phyloP scores from a whole-genome alignment of 2,113 vertebrate genomes.

The Cariama cristata region DNA sequence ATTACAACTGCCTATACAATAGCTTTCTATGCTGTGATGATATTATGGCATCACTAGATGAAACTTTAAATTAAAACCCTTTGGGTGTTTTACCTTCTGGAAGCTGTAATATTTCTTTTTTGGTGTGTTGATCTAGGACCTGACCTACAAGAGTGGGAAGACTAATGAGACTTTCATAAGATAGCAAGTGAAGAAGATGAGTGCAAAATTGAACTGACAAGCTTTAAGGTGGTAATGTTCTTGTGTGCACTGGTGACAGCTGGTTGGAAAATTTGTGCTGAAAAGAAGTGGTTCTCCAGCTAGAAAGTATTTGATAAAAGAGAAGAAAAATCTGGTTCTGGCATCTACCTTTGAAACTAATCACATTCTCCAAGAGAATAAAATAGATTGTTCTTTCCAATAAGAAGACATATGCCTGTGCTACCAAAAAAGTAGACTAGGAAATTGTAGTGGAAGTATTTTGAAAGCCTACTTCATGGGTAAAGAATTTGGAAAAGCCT shows the following conservation, averaged over 20 bases:
- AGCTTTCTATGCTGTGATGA: not conserved
- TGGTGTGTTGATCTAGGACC: not conserved
- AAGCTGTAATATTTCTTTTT: not conserved
- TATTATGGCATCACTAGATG: not conserved
- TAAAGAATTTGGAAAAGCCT: not conserved
- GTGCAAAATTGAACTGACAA: not conserved
- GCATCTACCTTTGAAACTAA: not conserved
- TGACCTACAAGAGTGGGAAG: not conserved
- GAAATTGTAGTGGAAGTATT: not conserved
- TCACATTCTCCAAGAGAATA: not conserved
- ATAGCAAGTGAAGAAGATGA: not conserved
- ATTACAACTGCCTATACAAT: not conserved
- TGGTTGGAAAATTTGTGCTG: not conserved
- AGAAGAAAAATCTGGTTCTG: not conserved
- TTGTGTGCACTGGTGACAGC: not conserved
- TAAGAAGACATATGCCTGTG: not conserved
- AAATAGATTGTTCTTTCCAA: not conserved
- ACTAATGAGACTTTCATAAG: not conserved
- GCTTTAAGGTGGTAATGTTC: constrained; percentile 1
- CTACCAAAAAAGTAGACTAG: not conserved
- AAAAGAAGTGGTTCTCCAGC: not conserved
- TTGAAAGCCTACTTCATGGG: not conserved
- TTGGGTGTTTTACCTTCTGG: not conserved
- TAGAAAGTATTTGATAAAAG: not conserved
- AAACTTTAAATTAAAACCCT: not conserved